Evolutionary conservation across 2,113 vertebrate species (phyloP), one percentile per base, ranked within the genome.

Genomic region (Clarias magur): DNA sequence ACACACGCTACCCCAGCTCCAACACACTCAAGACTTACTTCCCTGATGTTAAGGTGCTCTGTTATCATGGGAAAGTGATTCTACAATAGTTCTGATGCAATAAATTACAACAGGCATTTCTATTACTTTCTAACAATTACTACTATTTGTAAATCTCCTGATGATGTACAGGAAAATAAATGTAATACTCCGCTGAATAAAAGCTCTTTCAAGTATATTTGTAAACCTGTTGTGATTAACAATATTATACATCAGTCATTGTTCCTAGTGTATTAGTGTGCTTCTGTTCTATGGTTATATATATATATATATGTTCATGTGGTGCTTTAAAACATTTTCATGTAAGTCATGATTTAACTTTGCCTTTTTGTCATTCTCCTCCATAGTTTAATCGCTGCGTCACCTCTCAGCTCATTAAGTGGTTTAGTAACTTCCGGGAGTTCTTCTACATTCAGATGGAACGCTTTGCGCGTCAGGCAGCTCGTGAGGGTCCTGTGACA

Each of bases 21-120:
- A 99, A 98, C 93, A 99, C 99, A 85, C 96, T 99, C 93, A 99
- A 99, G 95, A 99, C 97, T 4, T 99, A 97, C 95, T 99, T 99
- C 94, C 98, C 98, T 53, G 98, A 99, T 10, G 98, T 99, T 87
- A 99, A 99, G 98, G 98, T 99, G 95, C 94, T 95, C 68, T 76
- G 70, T 62, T 9, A 42, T 75, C 34, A 73, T 84, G 16, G 16
- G 19, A 38, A 67, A 38, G 25, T 65, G n/a, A 63, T 67, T 57
- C 7, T 78, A 42, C 13, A 38, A 76, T 87, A 57, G 78, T 30
- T n/a, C n/a, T 86, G 12, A 80, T n/a, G 62, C 13, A n/a, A 63
- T 65, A 63, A 57, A 53, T 23, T 3, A 72, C 48, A 57, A 13
- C 23, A n/a, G 0, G 15, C 15, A 48, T 0, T 42, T 57, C 53